A percentile compares a stretch with the other conserved stretches of the same genome.
phyloP scores from a whole-genome alignment of 2,797 vertebrate species.

The Remorina albescens region DNA sequence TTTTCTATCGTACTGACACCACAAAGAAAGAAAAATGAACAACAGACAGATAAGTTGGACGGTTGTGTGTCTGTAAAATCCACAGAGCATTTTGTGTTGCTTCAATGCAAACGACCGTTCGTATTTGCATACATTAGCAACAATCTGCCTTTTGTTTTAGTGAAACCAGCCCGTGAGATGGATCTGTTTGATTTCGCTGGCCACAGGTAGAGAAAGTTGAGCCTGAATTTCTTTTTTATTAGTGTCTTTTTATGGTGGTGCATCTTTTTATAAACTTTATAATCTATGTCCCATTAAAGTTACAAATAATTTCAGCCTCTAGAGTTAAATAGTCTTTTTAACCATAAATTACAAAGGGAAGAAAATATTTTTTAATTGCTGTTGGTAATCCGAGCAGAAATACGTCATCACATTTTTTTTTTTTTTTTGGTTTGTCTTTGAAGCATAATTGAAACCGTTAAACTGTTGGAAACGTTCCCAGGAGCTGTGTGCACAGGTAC shows the following conservation, averaged over 20 bases:
- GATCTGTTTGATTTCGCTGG: background rate
- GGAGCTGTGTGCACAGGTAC: background rate
- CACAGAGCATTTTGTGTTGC: conserved; percentile 23
- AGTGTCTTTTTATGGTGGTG: background rate
- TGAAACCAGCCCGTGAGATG: conserved; percentile 31
- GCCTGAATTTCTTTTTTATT: too few relatives aligned
- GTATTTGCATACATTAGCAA: conserved; percentile 53
- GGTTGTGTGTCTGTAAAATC: conserved; percentile 2
- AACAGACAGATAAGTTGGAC: too few relatives aligned
- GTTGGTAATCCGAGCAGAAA: too few relatives aligned
- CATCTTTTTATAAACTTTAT: too few relatives aligned
- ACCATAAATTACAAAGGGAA: too few relatives aligned
- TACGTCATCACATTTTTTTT: too few relatives aligned
- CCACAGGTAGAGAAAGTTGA: conserved; percentile 27
- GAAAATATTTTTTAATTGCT: too few relatives aligned
- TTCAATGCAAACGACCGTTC: conserved; percentile 28
- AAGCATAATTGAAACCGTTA: too few relatives aligned
- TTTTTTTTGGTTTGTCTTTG: too few relatives aligned
- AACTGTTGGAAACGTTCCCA: background rate
- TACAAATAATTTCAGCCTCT: too few relatives aligned
- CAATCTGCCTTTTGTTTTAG: conserved; percentile 46
- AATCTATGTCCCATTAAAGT: too few relatives aligned
- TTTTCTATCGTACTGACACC: background rate
- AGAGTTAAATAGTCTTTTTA: too few relatives aligned
- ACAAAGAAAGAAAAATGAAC: background rate